Evolutionary conservation across 2,113 vertebrate species (phyloP).

Genomic region (Calyptomena viridis): DNA sequence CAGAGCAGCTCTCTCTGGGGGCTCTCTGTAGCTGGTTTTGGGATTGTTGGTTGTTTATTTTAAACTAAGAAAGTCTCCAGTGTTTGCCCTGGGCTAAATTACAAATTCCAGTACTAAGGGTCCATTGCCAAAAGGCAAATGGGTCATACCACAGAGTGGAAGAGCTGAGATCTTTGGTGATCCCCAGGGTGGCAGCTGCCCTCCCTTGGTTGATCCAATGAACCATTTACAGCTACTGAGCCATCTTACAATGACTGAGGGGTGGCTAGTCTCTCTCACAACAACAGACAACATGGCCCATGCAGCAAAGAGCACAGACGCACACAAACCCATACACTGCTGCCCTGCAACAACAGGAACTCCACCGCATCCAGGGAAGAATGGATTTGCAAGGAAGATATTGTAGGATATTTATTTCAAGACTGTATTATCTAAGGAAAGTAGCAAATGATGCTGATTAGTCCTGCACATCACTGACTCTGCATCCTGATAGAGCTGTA

Average conservation of each 20-base stretch:
- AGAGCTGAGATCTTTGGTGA: background rate
- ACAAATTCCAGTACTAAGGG: background rate
- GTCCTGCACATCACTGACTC: background rate
- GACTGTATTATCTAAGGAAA: background rate
- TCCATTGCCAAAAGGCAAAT: background rate
- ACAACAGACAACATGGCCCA: fast-evolving
- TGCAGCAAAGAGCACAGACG: fast-evolving
- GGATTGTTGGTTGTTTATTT: background rate
- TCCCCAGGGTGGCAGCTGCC: background rate
- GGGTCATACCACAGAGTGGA: fast-evolving
- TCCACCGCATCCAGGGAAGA: background rate
- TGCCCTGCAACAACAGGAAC: background rate
- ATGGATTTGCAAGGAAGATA: background rate
- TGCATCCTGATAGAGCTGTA: background rate
- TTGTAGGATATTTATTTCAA: background rate
- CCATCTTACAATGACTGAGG: fast-evolving
- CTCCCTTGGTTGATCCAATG: background rate
- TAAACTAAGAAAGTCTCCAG: background rate
- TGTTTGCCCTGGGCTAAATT: background rate
- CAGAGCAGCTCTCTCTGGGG: background rate
- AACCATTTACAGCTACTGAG: background rate
- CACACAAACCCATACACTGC: background rate
- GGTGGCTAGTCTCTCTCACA: background rate
- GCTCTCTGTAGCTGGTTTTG: background rate
- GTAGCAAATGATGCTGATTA: background rate